Percentiles rank a stretch among this genome's conserved stretches.
These are phyloP conservation scores for Leptodirus hochenwartii DNA, from an alignment of 2,888 invertebrate species.

Conservation along the genomic window DNA sequence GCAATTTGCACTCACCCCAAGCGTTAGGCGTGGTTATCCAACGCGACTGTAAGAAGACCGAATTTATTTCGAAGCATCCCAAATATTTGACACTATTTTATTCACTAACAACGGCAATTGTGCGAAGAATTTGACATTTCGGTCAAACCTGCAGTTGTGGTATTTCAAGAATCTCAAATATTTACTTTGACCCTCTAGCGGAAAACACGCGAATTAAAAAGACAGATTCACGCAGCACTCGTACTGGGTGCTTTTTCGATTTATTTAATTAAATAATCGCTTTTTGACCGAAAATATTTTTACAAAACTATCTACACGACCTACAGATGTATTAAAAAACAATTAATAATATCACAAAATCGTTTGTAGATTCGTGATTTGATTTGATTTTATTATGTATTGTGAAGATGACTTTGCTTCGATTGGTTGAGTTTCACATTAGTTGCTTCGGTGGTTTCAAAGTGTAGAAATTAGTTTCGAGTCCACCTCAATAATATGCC, in stretches of 20 bases:
- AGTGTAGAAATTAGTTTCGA: conserved; percentile 18
- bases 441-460: conserved; percentile 18
- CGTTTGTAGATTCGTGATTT: too few species aligned
- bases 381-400: too few species aligned
- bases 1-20: too few species aligned
- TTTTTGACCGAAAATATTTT: neutral
- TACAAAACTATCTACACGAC: neutral
- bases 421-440: conserved; percentile 18
- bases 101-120: conserved; percentile 27
- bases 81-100: conserved; percentile 21
- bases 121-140: conserved; percentile 47
- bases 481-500: too few species aligned
- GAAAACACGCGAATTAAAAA: conserved; percentile 28
- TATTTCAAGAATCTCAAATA: conserved; percentile 49
- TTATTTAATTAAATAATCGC: neutral
- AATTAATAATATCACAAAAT: too few species aligned
- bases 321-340: too few species aligned
- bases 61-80: conserved; percentile 7
- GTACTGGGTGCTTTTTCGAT: conserved; percentile 5
- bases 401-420: conserved; percentile 13
- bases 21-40: neutral
- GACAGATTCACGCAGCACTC: conserved; percentile 10
- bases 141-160: conserved; percentile 49
- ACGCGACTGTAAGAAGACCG: too few species aligned
- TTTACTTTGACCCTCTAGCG: conserved; percentile 43